Evolutionary conservation across 2,113 vertebrate genomes (phyloP).

Genomic region (Oreochromis tanganicae): DNA sequence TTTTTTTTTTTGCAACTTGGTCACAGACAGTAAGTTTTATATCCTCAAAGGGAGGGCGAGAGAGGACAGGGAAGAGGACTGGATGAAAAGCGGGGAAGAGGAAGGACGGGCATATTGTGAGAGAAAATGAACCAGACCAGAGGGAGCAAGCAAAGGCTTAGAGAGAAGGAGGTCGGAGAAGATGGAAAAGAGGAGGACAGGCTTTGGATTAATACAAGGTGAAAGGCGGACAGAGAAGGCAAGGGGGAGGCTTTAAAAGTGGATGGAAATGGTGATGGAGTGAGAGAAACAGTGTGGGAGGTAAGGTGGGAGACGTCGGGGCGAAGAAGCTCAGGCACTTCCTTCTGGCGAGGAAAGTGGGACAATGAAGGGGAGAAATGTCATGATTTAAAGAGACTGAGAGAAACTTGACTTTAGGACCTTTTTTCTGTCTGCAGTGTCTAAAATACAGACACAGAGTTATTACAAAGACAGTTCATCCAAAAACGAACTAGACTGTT

Average conservation of each 20-base stretch:
- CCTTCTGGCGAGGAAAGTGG: conserved; percentile 5
- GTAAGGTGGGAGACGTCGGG: background rate
- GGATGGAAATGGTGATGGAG: background rate
- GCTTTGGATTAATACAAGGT: background rate
- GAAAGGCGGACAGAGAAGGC: background rate
- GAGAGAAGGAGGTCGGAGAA: background rate
- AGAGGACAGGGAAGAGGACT: background rate
- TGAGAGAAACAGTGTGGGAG: background rate
- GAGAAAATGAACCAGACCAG: background rate
- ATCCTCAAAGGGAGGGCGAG: conserved; percentile 26
- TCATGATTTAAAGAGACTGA: background rate
- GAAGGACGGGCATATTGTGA: background rate
- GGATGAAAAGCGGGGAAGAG: background rate
- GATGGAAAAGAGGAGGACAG: background rate
- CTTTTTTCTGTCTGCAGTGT: background rate
- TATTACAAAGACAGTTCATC: background rate
- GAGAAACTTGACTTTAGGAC: background rate
- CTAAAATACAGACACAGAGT: background rate
- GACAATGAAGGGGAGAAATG: background rate
- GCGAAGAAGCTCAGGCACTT: conserved; percentile 8
- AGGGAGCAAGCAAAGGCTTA: background rate
- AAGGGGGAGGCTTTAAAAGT: background rate
- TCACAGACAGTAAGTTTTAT: conserved; percentile 26
- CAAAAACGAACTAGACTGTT: background rate
- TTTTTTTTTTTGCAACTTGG: background rate